Base-by-base conservation (phyloP, 2,113 vertebrate species). In the Lamprotornis superbus region DNA sequence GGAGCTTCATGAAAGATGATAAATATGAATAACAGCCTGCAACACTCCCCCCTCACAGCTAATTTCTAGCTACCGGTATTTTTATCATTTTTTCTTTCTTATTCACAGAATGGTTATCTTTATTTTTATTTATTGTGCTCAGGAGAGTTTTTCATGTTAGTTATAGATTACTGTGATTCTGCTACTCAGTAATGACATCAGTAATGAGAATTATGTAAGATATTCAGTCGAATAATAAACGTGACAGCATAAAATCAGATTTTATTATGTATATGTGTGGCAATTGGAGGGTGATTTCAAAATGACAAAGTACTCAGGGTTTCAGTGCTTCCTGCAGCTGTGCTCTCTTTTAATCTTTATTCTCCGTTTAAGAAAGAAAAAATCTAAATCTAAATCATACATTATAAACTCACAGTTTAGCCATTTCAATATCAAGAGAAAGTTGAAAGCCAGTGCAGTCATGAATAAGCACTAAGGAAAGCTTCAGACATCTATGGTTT, bases 371-470 rank as follows among this genome's bases (percentile, higher is more conserved):
- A 97, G 97, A 97, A 96, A 98, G 95, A 97, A 97, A 97, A 96
- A 97, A 94, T 96, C 96, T 95, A 97, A 97, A 97, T 98, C 97
- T 98, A 98, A 98, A 97, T 97, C 95, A 96, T 97, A 84, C 94
- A 96, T 97, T 96, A 95, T 94, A 95, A 95, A 95, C 94, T 97
- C 96, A 97, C 94, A 97, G 96, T 98, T 98, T 98, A 97, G 96
- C 88, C 89, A 92, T 97, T 97, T 98, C 96, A 98, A 97, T 98
- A 96, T 92, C 97, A 97, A 97, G 94, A 89, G 89, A 96, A 97
- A 97, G 92, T 96, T 97, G 97, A 97, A 97, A 97, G 89, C 94
- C 93, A 93, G 87, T 90, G 93, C 78, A 97, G 96, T 93, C 88
- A 93, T 97, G 96, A 98, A 97, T 97, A 98, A 97, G 94, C 89